Evolutionary conservation across 1,140 invertebrate genomes (phyloP).

Genomic region (Radopholus similis): DNA sequence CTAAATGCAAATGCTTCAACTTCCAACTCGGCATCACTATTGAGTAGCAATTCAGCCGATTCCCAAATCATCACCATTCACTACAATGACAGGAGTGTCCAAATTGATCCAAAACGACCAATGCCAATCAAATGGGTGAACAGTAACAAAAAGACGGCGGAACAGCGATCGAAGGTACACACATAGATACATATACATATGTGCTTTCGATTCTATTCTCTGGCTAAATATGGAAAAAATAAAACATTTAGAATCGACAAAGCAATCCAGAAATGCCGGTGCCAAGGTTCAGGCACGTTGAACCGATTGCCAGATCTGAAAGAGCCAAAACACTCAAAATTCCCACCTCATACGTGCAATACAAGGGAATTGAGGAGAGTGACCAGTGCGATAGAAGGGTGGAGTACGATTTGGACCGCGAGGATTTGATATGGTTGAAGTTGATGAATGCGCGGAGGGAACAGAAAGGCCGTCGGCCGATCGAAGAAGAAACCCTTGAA

Average conservation of each 20-base stretch:
- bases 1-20: no score
- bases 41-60: not conserved
- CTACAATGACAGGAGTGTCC: not conserved
- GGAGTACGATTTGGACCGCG: slow-evolving; percentile 38
- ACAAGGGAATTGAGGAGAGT: slow-evolving; percentile 27
- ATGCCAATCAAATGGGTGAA: not conserved
- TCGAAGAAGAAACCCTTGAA: slow-evolving; percentile 34
- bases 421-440: slow-evolving; percentile 36
- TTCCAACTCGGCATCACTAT: no score
- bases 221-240: not conserved
- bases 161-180: not conserved
- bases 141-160: not conserved
- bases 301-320: not conserved
- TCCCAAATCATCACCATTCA: not conserved
- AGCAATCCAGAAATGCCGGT: not conserved
- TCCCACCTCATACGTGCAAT: slow-evolving; percentile 32
- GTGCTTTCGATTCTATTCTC: not conserved
- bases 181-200: not conserved
- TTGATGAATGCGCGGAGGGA: slow-evolving; percentile 21
- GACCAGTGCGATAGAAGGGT: slow-evolving; percentile 17
- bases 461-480: not conserved
- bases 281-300: not conserved
- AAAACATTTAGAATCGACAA: not conserved
- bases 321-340: slow-evolving; percentile 7
- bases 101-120: not conserved